Conservation (phyloP, 2,797 vertebrate species). For the Anguilla anguilla region DNA sequence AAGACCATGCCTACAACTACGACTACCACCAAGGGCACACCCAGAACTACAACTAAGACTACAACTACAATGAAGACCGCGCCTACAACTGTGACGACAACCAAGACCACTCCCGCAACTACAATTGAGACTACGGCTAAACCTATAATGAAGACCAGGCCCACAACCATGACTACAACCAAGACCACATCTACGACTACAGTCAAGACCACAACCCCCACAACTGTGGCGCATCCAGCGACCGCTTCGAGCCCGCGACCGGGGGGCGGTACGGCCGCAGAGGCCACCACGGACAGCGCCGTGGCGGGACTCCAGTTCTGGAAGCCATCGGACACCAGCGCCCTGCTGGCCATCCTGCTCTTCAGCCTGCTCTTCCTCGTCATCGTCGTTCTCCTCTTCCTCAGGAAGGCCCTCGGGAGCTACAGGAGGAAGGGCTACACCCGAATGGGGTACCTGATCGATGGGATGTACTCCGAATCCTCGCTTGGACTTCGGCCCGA, state of each 20-base stretch:
- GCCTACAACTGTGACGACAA: neutral
- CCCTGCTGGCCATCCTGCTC: constrained; percentile 79
- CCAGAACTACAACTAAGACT: neutral
- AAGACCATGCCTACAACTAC: constrained; percentile 5
- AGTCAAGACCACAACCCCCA: neutral
- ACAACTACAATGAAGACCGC: neutral
- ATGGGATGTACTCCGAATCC: constrained; percentile 92
- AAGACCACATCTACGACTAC: neutral
- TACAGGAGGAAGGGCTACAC: constrained; percentile 91
- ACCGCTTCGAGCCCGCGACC: neutral
- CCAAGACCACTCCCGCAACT: neutral
- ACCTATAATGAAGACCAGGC: too few species aligned
- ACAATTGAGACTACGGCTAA: neutral
- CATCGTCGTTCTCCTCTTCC: constrained; percentile 75
- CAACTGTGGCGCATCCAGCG: rapidly evolving
- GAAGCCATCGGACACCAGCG: constrained; percentile 73
- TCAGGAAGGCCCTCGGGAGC: constrained; percentile 86
- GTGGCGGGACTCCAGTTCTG: constrained; percentile 57
- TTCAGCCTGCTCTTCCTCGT: constrained; percentile 84
- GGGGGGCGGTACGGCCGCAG: constrained; percentile 38
- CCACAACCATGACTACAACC: neutral
- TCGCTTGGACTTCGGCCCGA: constrained; percentile 74
- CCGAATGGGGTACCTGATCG: constrained; percentile 94
- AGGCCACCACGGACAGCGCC: constrained; percentile 58
- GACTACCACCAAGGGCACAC: neutral